These are phyloP conservation scores for Choristoneura rosaceana DNA, from an alignment of 2,888 invertebrate genomes.

Conservation along the genomic window DNA sequence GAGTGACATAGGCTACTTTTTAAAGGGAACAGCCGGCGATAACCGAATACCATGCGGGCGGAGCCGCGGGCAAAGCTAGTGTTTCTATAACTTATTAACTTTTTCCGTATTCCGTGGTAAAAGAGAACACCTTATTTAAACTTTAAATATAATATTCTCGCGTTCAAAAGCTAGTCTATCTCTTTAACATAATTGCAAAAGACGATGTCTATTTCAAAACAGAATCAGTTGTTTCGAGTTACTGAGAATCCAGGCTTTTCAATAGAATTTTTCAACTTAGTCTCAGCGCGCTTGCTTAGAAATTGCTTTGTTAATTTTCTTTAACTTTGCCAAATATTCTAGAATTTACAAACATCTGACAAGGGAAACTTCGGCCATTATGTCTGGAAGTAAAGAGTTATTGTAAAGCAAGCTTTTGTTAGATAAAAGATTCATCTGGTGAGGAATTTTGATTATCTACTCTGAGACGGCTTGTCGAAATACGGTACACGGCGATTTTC, in stretches of 20 bases:
- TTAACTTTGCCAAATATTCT: constrained; percentile 1
- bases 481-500: too few species aligned
- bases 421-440: constrained; percentile 6
- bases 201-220: not conserved
- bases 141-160: not conserved
- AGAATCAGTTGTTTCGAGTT: not conserved
- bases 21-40: too few species aligned
- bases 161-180: not conserved
- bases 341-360: not conserved
- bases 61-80: too few species aligned
- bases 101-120: too few species aligned
- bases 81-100: too few species aligned
- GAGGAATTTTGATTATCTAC: not conserved
- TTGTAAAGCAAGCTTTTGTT: constrained; percentile 5
- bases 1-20: too few species aligned
- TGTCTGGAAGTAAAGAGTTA: constrained; percentile 8
- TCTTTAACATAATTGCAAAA: not conserved
- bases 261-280: constrained; percentile 6
- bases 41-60: too few species aligned
- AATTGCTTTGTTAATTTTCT: constrained; percentile 13
- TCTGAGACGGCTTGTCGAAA: not conserved
- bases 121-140: not conserved
- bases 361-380: constrained; percentile 12
- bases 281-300: not conserved
- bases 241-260: not conserved